Base-by-base conservation (phyloP, 2,888 invertebrate genomes). In the Drymonia ruficornis region DNA sequence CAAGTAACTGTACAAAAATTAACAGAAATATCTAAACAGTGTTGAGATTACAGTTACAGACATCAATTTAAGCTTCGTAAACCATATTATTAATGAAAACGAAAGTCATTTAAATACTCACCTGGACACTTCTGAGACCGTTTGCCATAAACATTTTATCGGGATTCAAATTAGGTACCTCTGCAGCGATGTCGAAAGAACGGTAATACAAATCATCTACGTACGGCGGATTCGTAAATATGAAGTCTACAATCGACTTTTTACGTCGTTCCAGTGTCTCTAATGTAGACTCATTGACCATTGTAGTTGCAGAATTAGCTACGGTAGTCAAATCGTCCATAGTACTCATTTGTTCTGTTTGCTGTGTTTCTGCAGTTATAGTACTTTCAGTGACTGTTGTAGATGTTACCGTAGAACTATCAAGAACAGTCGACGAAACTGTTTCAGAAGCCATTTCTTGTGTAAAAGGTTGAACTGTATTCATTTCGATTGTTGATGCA, bases 41-140 rank as follows among this genome's bases (percentile, higher is more conserved):
- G 34, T 36, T 36, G 36, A n/a, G 4, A 7, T 13, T 36, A 36
- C 36, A 36, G 36, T 36, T 36, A 36, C n/a, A 13, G n/a, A 4
- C 5, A 36, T 36, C 13, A 36, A n/a, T n/a, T 36, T 1, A 36
- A n/a, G 13, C 13, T 13, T 36, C 0, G 36, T 36, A 36, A 36
- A 13, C 13, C 34, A 36, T 1, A 36, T n/a, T 5, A n/a, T 5
- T 36, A n/a, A 36, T 36, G 6, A 13, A 31, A 8, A 9, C 9
- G 31, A 8, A 8, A 31, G 13, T 36, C 13, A n/a, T 36, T 36
- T 36, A 2, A 34, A 34, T n/a, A 68, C 78, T 77, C 49, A 91
- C 91, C 85, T 91, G 87, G 52, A 92, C 84, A 71, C 79, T 89
- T 74, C 81, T 84, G 34, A 90, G 68, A 43, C 93, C 93, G 65